Evolutionary conservation across 2,888 invertebrate genomes (phyloP), one percentile per base, ranked within the genome.

Genomic region (Rutpela maculata): DNA sequence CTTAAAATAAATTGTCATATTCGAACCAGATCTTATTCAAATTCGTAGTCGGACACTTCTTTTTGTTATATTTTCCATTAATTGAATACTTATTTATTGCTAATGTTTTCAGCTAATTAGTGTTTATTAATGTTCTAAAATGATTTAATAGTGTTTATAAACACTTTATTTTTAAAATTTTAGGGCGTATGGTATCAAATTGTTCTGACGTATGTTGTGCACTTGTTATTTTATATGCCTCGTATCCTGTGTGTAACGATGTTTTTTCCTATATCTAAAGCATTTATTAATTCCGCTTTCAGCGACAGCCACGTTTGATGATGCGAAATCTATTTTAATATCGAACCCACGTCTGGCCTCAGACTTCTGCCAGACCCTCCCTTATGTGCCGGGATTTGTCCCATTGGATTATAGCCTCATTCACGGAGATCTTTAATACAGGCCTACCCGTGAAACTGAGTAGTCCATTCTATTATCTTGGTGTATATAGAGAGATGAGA

Each of bases 281-380:
- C 38, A 38, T 43, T 43, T 38, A 43, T 43, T 22, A 65, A 65
- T 43, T 43, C 18, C 15, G 43, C 19, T 65, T 18, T n/a, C 65
- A 65, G 43, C 65, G 65, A 38, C 19, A 43, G 65, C 43, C 38
- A 38, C 18, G 38, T 43, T 65, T 65, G 38, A 65, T 65, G 38
- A 65, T 43, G 65, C 65, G 43, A 65, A 65, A 43, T 65, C 65
- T 65, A 65, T 65, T 65, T 65, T 65, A 65, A 65, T 65, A 65
- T 43, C 43, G 15, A 12, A 43, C 65, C 63, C 65, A 38, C 1
- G 38, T 1, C 19, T 43, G 65, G 65, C 65, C 65, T 43, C 65
- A 65, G 65, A 65, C 22, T 15, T 19, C 65, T 43, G 7, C 22
- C 43, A 43, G 43, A 65, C 65, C n/a, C 18, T 65, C 22, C 65